A percentile compares a stretch with the other conserved stretches of the same genome.
These are phyloP conservation scores for Sylvietta virens DNA, from an alignment of 2,113 vertebrate species.

Conservation along the genomic window DNA sequence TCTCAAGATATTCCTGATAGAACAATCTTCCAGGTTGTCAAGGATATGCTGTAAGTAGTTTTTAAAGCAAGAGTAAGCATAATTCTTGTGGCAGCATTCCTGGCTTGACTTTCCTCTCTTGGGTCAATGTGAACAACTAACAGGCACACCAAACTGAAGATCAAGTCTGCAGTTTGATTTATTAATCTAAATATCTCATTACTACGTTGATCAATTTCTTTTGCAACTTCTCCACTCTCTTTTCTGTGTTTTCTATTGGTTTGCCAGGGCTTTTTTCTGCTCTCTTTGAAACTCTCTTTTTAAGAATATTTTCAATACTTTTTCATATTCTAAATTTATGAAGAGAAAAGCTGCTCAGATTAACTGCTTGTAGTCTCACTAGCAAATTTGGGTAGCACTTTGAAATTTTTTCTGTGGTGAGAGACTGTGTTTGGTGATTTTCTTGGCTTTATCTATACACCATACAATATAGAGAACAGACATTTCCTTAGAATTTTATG, in stretches of 20 bases:
- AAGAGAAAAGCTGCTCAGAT: neutral
- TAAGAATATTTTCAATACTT: neutral
- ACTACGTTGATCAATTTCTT: neutral
- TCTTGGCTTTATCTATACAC: neutral
- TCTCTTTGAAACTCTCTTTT: neutral
- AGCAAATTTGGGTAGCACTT: neutral
- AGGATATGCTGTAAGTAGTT: neutral
- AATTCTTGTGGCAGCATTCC: neutral
- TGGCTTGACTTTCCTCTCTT: neutral
- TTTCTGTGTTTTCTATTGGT: neutral
- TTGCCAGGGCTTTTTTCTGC: neutral
- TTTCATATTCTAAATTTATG: neutral
- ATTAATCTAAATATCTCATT: neutral
- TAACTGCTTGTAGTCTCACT: neutral
- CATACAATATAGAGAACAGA: neutral
- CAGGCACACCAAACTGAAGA: neutral
- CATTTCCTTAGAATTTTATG: neutral
- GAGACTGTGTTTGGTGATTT: neutral
- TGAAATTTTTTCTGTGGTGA: neutral
- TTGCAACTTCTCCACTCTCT: neutral
- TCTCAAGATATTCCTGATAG: neutral
- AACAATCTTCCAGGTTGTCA: neutral
- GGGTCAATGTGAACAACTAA: neutral
- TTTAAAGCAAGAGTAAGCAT: neutral
- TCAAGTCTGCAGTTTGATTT: neutral